phyloP scores from a whole-genome alignment of 1,140 invertebrate genomes.

The Pogonomyrmex barbatus region DNA sequence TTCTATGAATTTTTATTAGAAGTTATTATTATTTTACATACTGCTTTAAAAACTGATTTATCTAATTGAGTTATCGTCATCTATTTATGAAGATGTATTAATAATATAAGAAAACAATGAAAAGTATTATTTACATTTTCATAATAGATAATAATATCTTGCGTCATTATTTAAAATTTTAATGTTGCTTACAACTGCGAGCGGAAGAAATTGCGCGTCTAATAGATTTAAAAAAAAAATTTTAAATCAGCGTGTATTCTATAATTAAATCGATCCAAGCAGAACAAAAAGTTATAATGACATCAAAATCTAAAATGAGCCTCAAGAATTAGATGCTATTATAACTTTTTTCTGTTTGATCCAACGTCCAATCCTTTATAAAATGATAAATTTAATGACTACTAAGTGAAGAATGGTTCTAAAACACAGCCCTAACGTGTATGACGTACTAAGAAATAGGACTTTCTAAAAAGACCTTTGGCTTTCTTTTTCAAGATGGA shows the following conservation, averaged over 20 bases:
- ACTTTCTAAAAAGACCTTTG: slow-evolving; percentile 70
- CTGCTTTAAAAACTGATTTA: not conserved
- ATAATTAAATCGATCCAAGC: no score
- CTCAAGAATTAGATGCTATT: no score
- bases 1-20: not conserved
- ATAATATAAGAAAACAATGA: not conserved
- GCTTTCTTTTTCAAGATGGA: slow-evolving; percentile 61
- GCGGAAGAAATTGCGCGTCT: slow-evolving; percentile 4
- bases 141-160: not conserved
- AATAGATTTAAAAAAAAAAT: not conserved
- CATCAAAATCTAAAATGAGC: no score
- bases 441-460: slow-evolving; percentile 67
- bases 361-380: not conserved
- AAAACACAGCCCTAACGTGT: slow-evolving; percentile 73
- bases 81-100: not conserved
- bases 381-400: slow-evolving; percentile 55
- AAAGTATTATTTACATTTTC: not conserved
- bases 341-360: not conserved
- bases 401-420: slow-evolving; percentile 58
- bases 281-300: no score
- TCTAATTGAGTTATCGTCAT: not conserved
- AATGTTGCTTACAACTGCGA: not conserved
- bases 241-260: not conserved
- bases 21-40: not conserved
- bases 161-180: not conserved